Base-by-base conservation (phyloP, 2,797 vertebrate species). In the Meda fulgida region DNA sequence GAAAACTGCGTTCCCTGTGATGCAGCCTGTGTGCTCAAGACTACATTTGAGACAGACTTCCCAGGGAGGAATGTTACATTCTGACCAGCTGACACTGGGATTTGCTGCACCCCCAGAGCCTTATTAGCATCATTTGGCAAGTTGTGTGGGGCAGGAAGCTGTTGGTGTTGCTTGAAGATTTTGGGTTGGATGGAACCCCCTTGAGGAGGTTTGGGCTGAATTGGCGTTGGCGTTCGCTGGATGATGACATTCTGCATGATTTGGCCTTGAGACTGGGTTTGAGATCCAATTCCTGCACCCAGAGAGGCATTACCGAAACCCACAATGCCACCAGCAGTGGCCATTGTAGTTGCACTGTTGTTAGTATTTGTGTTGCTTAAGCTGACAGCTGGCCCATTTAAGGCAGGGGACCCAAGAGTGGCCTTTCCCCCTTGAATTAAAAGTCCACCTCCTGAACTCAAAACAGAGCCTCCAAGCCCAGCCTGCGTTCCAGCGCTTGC, bases 151-250 rank as follows among this genome's bases (percentile, higher is more conserved):
- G 91, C 87, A 65, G 94, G 87, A 87, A 94, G 93, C 40, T 89
- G 89, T 34, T 86, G 90, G 43, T 87, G 93, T 60, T 91, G 94
- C 88, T 95, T 97, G 84, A 96, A 95, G 83, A 96, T 95, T 93
- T 96, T 97, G 0, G 96, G 94, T 73, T 97, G 97, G 83, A 78
- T 93, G 83, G 75, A 92, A 93, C 94, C 95, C 76, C 94, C 95
- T 85, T 95, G 95, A 0, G 1, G 96, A 88, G 98, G 98, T 76
- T 99, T 99, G 91, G 98, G 98, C 84, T 99, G 98, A 91, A 99
- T 99, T 31, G 98, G 98, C 0, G 97, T 99, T 67, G 98, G 98
- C 1, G 97, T 98, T 72, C 98, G 92, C 87, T 99, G 98, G 67
- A 99, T 96, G 92, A 99, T 97, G 85, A 99, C 96, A 4, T 97